Percentiles rank a stretch among this genome's conserved stretches.
These are phyloP conservation scores for Anaspis maculata DNA, from an alignment of 2,888 invertebrate species.

Conservation along the genomic window DNA sequence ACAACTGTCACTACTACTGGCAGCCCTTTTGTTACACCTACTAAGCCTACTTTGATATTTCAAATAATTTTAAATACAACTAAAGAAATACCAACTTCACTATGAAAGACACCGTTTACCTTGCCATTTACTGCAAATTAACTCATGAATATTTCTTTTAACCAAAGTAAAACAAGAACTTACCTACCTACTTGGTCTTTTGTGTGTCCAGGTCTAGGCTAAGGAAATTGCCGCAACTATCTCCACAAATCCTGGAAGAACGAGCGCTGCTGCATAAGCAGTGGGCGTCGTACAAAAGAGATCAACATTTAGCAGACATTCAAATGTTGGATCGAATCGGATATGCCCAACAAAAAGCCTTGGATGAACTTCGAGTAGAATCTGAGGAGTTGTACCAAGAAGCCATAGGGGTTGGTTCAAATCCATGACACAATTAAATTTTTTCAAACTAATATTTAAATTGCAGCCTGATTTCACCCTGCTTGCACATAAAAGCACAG, in stretches of 20 bases:
- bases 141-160: no score
- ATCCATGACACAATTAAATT: background rate
- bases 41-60: no score
- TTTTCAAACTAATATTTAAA: slow-evolving; percentile 1
- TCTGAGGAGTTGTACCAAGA: slow-evolving; percentile 82
- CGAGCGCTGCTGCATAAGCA: slow-evolving; percentile 60
- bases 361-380: slow-evolving; percentile 68
- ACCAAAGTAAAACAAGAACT: no score
- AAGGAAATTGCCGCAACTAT: slow-evolving; percentile 45
- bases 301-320: slow-evolving; percentile 56
- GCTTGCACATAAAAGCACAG: slow-evolving; percentile 59
- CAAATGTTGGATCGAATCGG: slow-evolving; percentile 61
- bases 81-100: no score
- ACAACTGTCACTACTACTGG: no score
- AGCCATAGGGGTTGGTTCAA: slow-evolving; percentile 63
- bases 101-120: no score
- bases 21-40: no score
- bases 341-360: slow-evolving; percentile 65
- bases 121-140: no score
- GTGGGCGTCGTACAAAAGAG: slow-evolving; percentile 65
- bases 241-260: slow-evolving; percentile 53
- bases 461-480: slow-evolving; percentile 63
- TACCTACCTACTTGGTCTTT: no score
- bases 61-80: no score
- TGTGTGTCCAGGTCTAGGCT: slow-evolving; percentile 41